Evolutionary conservation across 2,797 vertebrate genomes (phyloP), one percentile per base, ranked within the genome.

Genomic region (Sylvia borin): DNA sequence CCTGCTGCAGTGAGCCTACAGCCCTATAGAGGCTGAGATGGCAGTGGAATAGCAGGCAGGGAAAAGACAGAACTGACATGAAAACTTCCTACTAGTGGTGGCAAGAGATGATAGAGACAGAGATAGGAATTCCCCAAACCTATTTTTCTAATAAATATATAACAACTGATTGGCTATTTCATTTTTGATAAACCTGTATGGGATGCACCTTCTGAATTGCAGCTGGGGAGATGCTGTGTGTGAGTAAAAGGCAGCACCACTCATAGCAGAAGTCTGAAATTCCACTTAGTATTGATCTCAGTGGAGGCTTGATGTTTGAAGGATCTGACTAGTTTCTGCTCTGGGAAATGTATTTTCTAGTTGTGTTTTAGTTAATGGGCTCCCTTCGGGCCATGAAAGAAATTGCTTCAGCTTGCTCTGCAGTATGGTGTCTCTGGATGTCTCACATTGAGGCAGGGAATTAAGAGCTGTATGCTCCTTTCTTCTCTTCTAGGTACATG

Each of bases 301-400:
- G 1, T 0, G 0, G 34, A 64, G 7, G 3, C 22, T 84, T 9
- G 1, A 3, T 57, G 11, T 51, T 70, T 74, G 53, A 8, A 38
- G 31, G 10, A 57, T 25, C 22, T 64, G 38, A 18, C 5, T 4
- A 15, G 4, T 64, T 71, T 60, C 57, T 76, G 12, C 16, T 84
- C 42, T 34, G n/a, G 21, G 11, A 85, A 55, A 53, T 60, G 13
- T 15, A 14, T 64, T 60, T 90, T 64, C 29, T 92, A 42, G 40
- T n/a, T 71, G 25, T 32, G 31, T 8, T 78, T 78, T 75, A 70
- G 36, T 82, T 79, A 45, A 53, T 61, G 31, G 79, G 7, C 10
- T 90, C 32, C 34, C 45, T 87, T 26, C 32, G 53, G 73, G 26
- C 40, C 10, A 5, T 34, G 60, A 73, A 58, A 16, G 17, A 90